Evolutionary conservation across 2,797 vertebrate species (phyloP).

Genomic region (Carcharodon carcharias): DNA sequence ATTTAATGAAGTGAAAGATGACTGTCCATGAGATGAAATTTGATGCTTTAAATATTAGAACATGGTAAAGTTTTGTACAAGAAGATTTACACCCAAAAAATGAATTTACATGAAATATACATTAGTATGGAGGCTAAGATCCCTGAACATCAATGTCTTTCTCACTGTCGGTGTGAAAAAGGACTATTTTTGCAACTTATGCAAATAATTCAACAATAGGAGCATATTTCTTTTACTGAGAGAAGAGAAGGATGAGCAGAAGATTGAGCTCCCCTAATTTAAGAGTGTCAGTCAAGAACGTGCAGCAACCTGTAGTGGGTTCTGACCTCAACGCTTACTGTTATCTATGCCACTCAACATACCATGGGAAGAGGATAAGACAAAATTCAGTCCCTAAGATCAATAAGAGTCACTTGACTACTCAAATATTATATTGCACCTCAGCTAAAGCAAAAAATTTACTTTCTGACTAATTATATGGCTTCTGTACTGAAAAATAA

Average conservation of each 20-base stretch:
- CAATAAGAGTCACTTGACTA: no score
- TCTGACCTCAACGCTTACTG: no score
- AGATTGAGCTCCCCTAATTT: neutral
- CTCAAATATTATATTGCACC: no score
- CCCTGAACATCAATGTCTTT: neutral
- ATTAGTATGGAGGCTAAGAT: neutral
- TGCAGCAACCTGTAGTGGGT: no score
- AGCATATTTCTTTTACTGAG: neutral
- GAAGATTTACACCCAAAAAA: neutral
- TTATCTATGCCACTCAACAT: no score
- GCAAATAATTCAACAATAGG: neutral
- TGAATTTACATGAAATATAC: neutral
- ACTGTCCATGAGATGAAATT: neutral
- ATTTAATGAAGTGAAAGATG: neutral
- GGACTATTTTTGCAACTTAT: neutral
- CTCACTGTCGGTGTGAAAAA: neutral
- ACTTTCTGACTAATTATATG: no score
- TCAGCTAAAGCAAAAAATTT: no score
- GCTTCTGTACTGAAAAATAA: no score
- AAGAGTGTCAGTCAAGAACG: no score
- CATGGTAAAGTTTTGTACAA: neutral
- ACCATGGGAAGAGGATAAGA: no score
- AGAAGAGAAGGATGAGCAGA: neutral
- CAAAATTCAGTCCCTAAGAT: no score
- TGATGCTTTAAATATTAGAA: neutral